Conservation (phyloP, 2,113 vertebrate species). For the Psettodes erumei region DNA sequence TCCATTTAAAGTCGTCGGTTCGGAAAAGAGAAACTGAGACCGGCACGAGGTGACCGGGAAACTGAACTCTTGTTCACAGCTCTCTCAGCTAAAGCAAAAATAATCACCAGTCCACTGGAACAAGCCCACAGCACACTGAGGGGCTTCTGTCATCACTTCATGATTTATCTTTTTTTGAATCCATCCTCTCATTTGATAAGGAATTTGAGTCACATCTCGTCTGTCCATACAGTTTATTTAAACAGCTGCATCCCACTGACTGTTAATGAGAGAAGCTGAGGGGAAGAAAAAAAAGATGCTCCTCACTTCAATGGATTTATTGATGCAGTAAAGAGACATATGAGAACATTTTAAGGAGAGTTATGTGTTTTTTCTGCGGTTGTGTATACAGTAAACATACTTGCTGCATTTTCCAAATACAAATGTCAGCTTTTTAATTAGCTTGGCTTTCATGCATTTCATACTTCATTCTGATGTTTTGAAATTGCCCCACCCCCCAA, state of each 20-base stretch:
- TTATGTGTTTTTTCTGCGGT: conserved; percentile 19
- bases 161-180: neutral
- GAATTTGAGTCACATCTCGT: conserved; percentile 27
- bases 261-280: conserved; percentile 34
- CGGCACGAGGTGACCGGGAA: neutral
- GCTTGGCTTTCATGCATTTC: neutral
- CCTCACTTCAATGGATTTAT: conserved; percentile 38
- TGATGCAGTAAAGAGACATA: conserved; percentile 38
- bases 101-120: neutral
- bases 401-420: neutral
- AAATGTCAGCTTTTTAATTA: conserved; percentile 31
- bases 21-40: neutral
- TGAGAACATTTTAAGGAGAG: conserved; percentile 24
- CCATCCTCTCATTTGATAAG: conserved; percentile 38
- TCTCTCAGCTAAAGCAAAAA: neutral
- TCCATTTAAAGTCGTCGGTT: neutral
- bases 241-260: conserved; percentile 30
- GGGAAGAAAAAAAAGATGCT: conserved; percentile 18
- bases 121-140: neutral
- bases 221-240: conserved; percentile 31
- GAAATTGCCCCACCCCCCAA: no score
- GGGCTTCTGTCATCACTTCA: neutral
- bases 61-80: neutral
- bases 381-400: conserved; percentile 13
- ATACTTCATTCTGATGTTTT: neutral